Evolutionary conservation across 2,888 invertebrate genomes (phyloP).

Genomic region (Mesochorus sp.): DNA sequence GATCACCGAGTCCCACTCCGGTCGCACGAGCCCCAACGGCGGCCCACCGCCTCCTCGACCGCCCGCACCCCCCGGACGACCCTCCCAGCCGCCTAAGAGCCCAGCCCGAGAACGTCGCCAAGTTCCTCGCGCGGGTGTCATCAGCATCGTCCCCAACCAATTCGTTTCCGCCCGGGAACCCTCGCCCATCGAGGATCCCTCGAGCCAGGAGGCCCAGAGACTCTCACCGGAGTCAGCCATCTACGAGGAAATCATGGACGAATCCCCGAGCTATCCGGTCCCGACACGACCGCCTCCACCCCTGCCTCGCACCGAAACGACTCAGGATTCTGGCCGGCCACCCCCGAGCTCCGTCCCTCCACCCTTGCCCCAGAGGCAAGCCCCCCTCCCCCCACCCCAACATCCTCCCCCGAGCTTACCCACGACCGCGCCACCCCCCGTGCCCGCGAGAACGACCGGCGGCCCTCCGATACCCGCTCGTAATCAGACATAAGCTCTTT

Average conservation of each 20-base stretch:
- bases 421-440: constrained; percentile 83
- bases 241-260: constrained; percentile 80
- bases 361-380: constrained; percentile 77
- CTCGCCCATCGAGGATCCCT: constrained; percentile 41
- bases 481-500: constrained; percentile 69
- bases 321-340: constrained; percentile 69
- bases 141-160: constrained; percentile 77
- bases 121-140: constrained; percentile 76
- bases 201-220: constrained; percentile 67
- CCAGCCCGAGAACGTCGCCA: constrained; percentile 74
- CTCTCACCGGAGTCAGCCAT: constrained; percentile 79
- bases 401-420: constrained; percentile 81
- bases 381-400: constrained; percentile 76
- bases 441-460: constrained; percentile 85
- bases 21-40: constrained; percentile 83
- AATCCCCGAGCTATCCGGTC: constrained; percentile 75
- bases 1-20: constrained; percentile 84
- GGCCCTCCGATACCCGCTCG: constrained; percentile 88
- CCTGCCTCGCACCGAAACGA: constrained; percentile 73
- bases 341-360: constrained; percentile 76
- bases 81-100: constrained; percentile 77
- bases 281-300: constrained; percentile 80
- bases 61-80: constrained; percentile 81
- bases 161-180: constrained; percentile 60
- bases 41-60: constrained; percentile 84